Percentiles rank a stretch among this genome's conserved stretches.
phyloP scores from a whole-genome alignment of 2,888 invertebrate species.

The Apamea monoglypha region DNA sequence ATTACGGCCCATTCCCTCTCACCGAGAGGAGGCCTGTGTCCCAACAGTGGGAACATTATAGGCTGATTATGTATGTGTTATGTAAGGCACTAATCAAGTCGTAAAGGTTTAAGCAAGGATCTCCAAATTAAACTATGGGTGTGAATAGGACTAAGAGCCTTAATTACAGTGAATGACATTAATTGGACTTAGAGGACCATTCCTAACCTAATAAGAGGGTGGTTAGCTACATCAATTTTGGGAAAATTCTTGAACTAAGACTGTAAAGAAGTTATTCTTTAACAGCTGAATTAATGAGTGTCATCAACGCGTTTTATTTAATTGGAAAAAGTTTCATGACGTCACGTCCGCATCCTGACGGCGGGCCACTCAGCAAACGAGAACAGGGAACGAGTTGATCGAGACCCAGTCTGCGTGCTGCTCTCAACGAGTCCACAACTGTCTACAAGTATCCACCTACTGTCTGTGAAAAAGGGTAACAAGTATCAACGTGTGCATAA shows the following conservation, averaged over 20 bases:
- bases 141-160: slow-evolving; percentile 40
- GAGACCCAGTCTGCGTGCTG: not conserved
- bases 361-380: not conserved
- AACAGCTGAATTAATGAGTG: slow-evolving; percentile 7
- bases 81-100: slow-evolving; percentile 21
- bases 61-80: too few species aligned
- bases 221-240: slow-evolving; percentile 40
- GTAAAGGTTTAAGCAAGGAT: slow-evolving; percentile 38
- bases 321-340: not conserved
- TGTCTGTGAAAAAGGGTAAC: not conserved
- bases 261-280: slow-evolving; percentile 4
- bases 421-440: not conserved
- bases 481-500: not conserved
- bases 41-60: too few species aligned
- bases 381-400: not conserved
- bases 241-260: slow-evolving; percentile 22
- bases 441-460: not conserved
- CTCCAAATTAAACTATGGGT: slow-evolving; percentile 55
- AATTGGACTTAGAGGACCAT: slow-evolving; percentile 66
- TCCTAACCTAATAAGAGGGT: slow-evolving; percentile 64
- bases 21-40: too few species aligned
- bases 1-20: too few species aligned
- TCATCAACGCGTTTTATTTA: not conserved
- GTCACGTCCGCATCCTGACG: not conserved
- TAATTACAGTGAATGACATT: slow-evolving; percentile 61